Percentiles rank a stretch among this genome's conserved stretches.
Evolutionary conservation across 2,888 invertebrate species (phyloP).

Genomic region (Drosophila prolongata): DNA sequence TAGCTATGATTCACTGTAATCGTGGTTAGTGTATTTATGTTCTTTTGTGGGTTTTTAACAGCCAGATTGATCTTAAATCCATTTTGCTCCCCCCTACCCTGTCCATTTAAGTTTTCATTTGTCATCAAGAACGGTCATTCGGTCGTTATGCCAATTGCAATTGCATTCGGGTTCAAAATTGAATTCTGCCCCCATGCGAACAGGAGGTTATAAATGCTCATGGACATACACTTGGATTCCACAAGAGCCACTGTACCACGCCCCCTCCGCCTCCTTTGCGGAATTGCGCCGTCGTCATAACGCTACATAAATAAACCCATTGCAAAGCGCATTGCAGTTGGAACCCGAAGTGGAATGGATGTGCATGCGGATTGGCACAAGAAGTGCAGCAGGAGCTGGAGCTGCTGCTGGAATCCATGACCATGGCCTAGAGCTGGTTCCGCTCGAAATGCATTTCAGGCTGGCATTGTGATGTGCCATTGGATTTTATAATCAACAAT

Average conservation of each 20-base stretch:
- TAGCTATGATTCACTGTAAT: neutral
- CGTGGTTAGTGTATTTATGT: neutral
- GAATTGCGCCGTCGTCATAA: slow-evolving; percentile 65
- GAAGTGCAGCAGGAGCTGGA: slow-evolving; percentile 6
- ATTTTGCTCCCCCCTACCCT: neutral
- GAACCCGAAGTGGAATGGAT: slow-evolving; percentile 18
- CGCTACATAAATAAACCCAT: slow-evolving; percentile 77
- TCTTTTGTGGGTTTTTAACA: slow-evolving; percentile 4
- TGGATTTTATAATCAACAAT: slow-evolving; percentile 77
- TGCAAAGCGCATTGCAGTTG: slow-evolving; percentile 71
- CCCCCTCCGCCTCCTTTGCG: slow-evolving; percentile 16
- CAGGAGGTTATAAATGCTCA: slow-evolving; percentile 43
- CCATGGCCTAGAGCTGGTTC: slow-evolving; percentile 54
- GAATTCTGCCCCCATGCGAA: slow-evolving; percentile 55
- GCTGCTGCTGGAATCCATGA: slow-evolving; percentile 9
- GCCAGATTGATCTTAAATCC: slow-evolving; percentile 16
- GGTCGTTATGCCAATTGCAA: slow-evolving; percentile 64
- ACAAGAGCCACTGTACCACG: slow-evolving; percentile 18
- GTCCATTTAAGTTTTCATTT: slow-evolving; percentile 67
- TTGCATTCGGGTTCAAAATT: slow-evolving; percentile 70
- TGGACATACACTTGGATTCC: slow-evolving; percentile 8
- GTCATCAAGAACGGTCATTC: slow-evolving; percentile 66
- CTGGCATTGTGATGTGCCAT: slow-evolving; percentile 61
- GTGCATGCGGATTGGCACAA: slow-evolving; percentile 5
- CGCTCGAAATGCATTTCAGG: slow-evolving; percentile 43